phyloP scores from a whole-genome alignment of 2,888 invertebrate genomes.

The Listrodromus nycthemerus region DNA sequence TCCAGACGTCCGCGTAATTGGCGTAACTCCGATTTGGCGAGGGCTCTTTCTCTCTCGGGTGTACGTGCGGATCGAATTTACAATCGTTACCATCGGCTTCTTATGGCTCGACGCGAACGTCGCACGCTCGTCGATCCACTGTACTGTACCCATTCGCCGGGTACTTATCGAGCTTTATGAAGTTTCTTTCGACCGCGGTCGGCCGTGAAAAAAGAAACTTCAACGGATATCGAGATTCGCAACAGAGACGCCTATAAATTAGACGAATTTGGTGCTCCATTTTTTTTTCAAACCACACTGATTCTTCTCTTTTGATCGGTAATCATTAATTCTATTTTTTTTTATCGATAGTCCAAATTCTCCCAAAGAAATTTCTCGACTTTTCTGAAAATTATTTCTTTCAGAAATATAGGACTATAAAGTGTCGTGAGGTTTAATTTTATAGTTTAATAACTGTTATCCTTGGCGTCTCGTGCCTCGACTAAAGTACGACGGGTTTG shows the following conservation, averaged over 20 bases:
- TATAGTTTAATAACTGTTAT: neutral
- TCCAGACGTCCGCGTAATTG: constrained; percentile 65
- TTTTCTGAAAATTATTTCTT: neutral
- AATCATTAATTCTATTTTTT: neutral
- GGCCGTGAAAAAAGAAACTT: constrained; percentile 22
- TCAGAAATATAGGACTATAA: neutral
- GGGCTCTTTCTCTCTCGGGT: constrained; percentile 25
- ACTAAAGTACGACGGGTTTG: constrained; percentile 16
- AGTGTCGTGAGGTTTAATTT: neutral
- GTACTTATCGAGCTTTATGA: constrained; percentile 53
- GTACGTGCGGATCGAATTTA: constrained; percentile 68
- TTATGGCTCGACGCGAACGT: constrained; percentile 61
- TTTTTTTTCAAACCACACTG: neutral
- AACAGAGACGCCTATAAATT: constrained; percentile 37
- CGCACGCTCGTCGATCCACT: constrained; percentile 40
- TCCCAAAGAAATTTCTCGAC: neutral
- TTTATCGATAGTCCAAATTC: neutral
- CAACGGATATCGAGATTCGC: constrained; percentile 23
- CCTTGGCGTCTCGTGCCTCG: neutral
- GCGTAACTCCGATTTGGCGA: constrained; percentile 68
- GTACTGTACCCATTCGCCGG: constrained; percentile 25
- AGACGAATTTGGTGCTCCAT: constrained; percentile 21
- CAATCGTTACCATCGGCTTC: constrained; percentile 66
- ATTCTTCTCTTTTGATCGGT: neutral
- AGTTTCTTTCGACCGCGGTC: constrained; percentile 47